Evolutionary conservation across 2,888 invertebrate genomes (phyloP).

Genomic region (Agrochola circellaris): DNA sequence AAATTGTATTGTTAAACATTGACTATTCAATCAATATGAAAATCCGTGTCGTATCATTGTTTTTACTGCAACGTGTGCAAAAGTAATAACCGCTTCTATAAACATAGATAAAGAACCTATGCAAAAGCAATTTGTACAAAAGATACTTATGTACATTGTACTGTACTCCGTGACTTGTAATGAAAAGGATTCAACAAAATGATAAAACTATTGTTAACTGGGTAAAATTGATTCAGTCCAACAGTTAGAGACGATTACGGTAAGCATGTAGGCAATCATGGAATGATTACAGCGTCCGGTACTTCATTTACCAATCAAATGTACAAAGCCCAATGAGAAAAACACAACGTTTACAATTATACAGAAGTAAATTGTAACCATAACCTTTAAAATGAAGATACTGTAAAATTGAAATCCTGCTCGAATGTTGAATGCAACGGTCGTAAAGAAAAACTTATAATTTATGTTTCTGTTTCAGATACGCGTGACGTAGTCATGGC

Average conservation of each 20-base stretch:
- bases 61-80: conserved; percentile 35
- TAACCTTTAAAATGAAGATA: conserved; percentile 35
- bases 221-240: conserved; percentile 82
- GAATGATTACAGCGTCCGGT: conserved; percentile 87
- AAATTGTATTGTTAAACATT: conserved; percentile 71
- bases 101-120: conserved; percentile 35
- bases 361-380: conserved; percentile 36
- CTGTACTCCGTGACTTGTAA: conserved; percentile 65
- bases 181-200: conserved; percentile 71
- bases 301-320: conserved; percentile 83
- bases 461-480: conserved; percentile 78
- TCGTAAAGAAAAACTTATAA: conserved; percentile 60
- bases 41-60: conserved; percentile 63
- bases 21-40: conserved; percentile 68
- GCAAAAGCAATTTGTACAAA: conserved; percentile 28
- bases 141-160: conserved; percentile 32
- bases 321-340: conserved; percentile 71
- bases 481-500: conserved; percentile 77
- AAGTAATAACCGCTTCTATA: conserved; percentile 14
- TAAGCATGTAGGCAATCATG: conserved; percentile 85
- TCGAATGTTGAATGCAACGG: conserved; percentile 38
- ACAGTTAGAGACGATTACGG: conserved; percentile 80
- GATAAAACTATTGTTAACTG: conserved; percentile 79
- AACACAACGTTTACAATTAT: conserved; percentile 44
- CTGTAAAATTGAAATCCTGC: conserved; percentile 45